Conservation (phyloP, 2,888 invertebrate genomes). For the Tachystola acroxantha region DNA sequence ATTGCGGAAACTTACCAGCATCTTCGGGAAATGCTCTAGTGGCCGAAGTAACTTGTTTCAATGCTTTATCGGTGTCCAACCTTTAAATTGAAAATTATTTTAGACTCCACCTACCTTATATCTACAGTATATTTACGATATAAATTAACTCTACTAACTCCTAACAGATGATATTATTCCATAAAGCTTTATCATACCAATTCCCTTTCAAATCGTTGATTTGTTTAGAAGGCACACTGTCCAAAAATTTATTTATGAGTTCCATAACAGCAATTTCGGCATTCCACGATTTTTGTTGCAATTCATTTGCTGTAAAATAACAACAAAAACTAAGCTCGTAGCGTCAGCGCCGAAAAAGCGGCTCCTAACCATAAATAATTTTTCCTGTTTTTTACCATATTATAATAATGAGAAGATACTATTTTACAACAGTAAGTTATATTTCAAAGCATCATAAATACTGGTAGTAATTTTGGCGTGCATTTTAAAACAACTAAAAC, state of each 20-base stretch:
- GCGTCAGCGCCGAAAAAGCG: too few species aligned
- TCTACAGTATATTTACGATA: too few species aligned
- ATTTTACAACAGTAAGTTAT: too few species aligned
- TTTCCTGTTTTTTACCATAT: too few species aligned
- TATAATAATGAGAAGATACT: too few species aligned
- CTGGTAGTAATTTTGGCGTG: too few species aligned
- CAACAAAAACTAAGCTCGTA: too few species aligned
- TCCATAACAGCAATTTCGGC: constrained; percentile 88
- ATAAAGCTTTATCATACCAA: constrained; percentile 52
- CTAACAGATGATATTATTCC: not conserved
- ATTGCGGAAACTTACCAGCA: constrained; percentile 63
- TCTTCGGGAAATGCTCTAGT: constrained; percentile 77
- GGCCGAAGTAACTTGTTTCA: constrained; percentile 79
- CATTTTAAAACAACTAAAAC: too few species aligned
- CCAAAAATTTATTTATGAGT: constrained; percentile 86
- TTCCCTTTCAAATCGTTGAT: constrained; percentile 78
- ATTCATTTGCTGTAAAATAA: constrained; percentile 38
- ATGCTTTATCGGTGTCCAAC: constrained; percentile 79
- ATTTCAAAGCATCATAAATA: too few species aligned
- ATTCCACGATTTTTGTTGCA: constrained; percentile 67
- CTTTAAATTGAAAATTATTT: constrained; percentile 25
- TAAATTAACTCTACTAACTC: not conserved
- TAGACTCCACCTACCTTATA: too few species aligned
- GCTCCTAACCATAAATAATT: too few species aligned
- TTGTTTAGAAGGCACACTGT: constrained; percentile 77